Evolutionary conservation across 2,797 vertebrate species (phyloP), one percentile per base, ranked within the genome.

Genomic region (Sternarchorhynchus goeldii): DNA sequence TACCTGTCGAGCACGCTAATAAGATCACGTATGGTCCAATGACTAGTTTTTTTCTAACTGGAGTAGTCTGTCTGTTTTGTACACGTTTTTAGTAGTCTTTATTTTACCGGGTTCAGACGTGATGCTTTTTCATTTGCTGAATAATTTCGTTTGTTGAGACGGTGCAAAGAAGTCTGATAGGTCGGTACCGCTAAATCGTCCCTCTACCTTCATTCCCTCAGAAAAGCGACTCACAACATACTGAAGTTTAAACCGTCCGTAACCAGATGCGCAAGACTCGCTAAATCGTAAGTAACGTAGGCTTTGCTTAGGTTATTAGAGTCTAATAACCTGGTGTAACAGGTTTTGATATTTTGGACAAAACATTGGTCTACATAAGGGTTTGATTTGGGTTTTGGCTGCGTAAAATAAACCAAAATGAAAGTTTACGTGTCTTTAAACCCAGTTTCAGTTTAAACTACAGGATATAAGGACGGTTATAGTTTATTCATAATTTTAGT

Each of bases 271-370:
- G 20, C 12, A 60, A 8, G 55, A 50, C 31, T 20, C 39, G 55
- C 50, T 63, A 75, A 56, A 45, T 25, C 5, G 78, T 80, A 59
- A 75, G 78, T 80, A 69, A 18, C 29, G 32, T 17, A 4, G 6
- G n/a, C 39, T 45, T 50, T 14, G 0, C 36, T 45, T 12, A 8
- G 18, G n/a, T 21, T 10, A 21, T 41, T 36, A 4, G 34, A 29
- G 32, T 0, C 60, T 32, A 17, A 4, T 41, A 39, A 67, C 36
- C 65, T 67, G 39, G 8, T 12, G 1, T 50, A 50, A 50, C 45
- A 50, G 45, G 45, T 50, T 50, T 14, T 12, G 45, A 50, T 50
- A 50, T 50, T 50, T 50, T 10, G 10, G 10, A 3, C 1, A 14
- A 50, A 50, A 50, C 14, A 50, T 50, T 50, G 10, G 12, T 50